Evolutionary conservation across 1,140 invertebrate genomes (phyloP), one percentile per base, ranked within the genome.

Genomic region (Arion vulgaris): DNA sequence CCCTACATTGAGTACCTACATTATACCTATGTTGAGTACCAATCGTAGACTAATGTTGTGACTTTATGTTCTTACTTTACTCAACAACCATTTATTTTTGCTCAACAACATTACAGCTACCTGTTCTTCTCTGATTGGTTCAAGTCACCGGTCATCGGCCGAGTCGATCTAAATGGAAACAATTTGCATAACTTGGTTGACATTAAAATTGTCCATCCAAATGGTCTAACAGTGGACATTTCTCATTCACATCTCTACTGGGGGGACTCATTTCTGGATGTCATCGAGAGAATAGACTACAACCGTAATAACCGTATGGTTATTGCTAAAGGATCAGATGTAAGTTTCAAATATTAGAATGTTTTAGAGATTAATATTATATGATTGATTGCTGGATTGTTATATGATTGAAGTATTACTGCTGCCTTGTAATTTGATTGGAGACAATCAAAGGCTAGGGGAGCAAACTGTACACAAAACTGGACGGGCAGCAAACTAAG

Each of bases 191-290:
- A 95, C 96, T 36, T 72, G 96, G 98, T 51, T 93, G 95, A 38
- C 96, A 96, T 94, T 91, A 99, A 0, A 98, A 99, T 91, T 98
- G 98, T 97, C 97, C 98, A 0, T 97, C 99, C 92, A 96, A 97
- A 1, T 96, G 98, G 0, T 92, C 96, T 92, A 81, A 88, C 88
- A 11, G 80, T 96, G 28, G 96, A 97, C 92, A 94, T 94, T 86
- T 94, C 95, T n/a, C 94, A 94, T 72, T 91, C 94, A 84, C 93
- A 95, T 86, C 93, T 97, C 23, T 97, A 96, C 91, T 97, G 87
- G 86, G 82, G 83, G 0, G 89, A 89, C 83, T 79, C 85, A 0
- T 89, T 93, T 83, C 88, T 91, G n/a, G 97, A 99, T 90, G 98
- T 98, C 90, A 99, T 99, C 84, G 98, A 99, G 93, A 93, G 98